These are phyloP conservation scores for Solea solea DNA, from an alignment of 2,113 vertebrate genomes.

Conservation along the genomic window DNA sequence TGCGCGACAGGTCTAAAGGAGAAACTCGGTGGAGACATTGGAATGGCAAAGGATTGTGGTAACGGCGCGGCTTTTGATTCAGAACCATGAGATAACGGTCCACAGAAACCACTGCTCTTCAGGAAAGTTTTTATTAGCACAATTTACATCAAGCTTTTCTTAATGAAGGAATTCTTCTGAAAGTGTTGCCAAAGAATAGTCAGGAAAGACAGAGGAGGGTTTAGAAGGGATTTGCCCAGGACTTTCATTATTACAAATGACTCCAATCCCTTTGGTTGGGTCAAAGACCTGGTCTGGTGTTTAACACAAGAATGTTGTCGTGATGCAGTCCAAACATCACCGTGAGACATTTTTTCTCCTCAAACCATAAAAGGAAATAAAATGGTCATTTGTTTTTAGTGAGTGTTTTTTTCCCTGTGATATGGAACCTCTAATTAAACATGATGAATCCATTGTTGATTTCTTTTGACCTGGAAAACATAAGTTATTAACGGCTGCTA, in stretches of 20 bases:
- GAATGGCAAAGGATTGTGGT: constrained; percentile 51
- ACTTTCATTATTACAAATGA: constrained; percentile 36
- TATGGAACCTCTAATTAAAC: constrained; percentile 17
- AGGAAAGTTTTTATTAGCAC: background rate
- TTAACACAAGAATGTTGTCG: background rate
- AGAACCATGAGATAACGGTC: constrained; percentile 70
- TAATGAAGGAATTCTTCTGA: background rate
- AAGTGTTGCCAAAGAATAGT: constrained; percentile 14
- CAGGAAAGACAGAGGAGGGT: no score
- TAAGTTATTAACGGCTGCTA: constrained; percentile 7
- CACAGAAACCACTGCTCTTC: background rate
- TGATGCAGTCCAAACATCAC: background rate
- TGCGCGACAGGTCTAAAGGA: constrained; percentile 50
- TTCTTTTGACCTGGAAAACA: constrained; percentile 26
- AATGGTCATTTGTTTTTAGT: constrained; percentile 5
- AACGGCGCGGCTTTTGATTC: constrained; percentile 74
- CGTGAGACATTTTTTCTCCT: background rate
- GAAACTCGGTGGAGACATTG: constrained; percentile 42
- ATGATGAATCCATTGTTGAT: background rate
- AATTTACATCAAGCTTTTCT: constrained; percentile 24
- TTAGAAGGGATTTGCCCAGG: no score
- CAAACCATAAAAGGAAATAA: constrained; percentile 17
- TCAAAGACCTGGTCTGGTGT: background rate
- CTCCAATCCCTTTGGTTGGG: background rate
- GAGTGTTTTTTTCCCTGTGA: no score